phyloP scores from a whole-genome alignment of 1,140 invertebrate genomes.

The Cotesia chilonis region DNA sequence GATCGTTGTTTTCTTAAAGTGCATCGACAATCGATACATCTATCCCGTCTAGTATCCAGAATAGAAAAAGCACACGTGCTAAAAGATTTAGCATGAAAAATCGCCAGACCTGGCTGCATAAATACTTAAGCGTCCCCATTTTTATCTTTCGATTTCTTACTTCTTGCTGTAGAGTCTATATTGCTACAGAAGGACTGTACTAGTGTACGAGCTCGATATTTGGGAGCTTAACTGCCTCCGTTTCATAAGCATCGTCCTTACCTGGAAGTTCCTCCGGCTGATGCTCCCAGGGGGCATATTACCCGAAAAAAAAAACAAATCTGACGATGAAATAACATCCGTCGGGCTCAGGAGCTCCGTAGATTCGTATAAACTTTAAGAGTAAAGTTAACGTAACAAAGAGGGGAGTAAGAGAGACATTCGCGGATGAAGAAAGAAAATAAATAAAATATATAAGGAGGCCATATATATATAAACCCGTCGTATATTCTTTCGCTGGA shows the following conservation, averaged over 20 bases:
- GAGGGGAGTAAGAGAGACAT: conserved; percentile 23
- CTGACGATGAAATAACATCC: conserved; percentile 39
- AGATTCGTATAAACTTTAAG: conserved; percentile 14
- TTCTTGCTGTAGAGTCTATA: too few relatives aligned
- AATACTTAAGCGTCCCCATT: conserved; percentile 12
- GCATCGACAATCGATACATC: too few relatives aligned
- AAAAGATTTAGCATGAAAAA: conserved; percentile 23
- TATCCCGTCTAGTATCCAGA: background rate
- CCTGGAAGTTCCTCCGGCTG: conserved; percentile 12
- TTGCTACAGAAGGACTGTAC: too few relatives aligned
- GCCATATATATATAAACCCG: background rate
- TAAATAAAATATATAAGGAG: conserved; percentile 14
- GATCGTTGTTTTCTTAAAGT: too few relatives aligned
- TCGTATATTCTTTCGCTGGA: conserved; percentile 17
- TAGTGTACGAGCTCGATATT: background rate
- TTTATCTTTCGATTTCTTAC: conserved; percentile 13
- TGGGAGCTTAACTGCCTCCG: background rate
- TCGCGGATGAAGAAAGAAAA: background rate
- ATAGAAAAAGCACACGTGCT: conserved; percentile 5
- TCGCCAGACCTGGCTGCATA: conserved; percentile 7
- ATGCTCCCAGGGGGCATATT: conserved; percentile 19
- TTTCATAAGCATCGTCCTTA: background rate
- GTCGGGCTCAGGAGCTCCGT: conserved; percentile 11
- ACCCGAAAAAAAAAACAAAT: conserved; percentile 31
- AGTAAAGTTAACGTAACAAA: conserved; percentile 7